Conservation (phyloP, 35 echinoderm and acorn worm species). For the Stichopus chloronotus region DNA sequence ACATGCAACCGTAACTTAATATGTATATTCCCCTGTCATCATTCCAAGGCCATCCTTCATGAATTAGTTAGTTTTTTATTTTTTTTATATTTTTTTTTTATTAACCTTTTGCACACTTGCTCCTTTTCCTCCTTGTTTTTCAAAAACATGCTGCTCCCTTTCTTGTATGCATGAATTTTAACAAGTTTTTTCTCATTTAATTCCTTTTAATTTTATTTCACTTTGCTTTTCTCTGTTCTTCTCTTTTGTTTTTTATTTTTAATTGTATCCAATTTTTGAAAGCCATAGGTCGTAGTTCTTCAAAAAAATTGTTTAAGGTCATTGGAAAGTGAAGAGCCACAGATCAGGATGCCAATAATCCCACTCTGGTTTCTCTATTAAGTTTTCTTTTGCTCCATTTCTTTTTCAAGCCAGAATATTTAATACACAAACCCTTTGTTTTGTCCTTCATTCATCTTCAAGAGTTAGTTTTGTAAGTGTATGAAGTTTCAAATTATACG, state of each 20-base stretch:
- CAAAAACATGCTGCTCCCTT: no score
- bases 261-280: background rate
- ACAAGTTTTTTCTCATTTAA: background rate
- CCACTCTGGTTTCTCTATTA: background rate
- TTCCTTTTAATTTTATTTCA: background rate
- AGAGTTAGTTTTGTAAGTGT: no score
- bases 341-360: background rate
- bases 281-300: background rate
- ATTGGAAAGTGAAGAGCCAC: background rate
- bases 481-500: no score
- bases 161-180: background rate
- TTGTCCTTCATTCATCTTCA: no score
- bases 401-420: background rate
- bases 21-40: slow-evolving; percentile 13
- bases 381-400: background rate
- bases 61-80: background rate
- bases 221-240: background rate
- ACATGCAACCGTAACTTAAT: background rate
- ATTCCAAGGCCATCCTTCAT: slow-evolving; percentile 10
- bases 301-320: background rate
- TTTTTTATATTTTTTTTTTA: background rate
- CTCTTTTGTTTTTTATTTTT: background rate
- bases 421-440: background rate
- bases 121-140: no score
- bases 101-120: background rate